Evolutionary conservation across 2,797 vertebrate species (phyloP).

Genomic region (Thripadectes ignobilis): DNA sequence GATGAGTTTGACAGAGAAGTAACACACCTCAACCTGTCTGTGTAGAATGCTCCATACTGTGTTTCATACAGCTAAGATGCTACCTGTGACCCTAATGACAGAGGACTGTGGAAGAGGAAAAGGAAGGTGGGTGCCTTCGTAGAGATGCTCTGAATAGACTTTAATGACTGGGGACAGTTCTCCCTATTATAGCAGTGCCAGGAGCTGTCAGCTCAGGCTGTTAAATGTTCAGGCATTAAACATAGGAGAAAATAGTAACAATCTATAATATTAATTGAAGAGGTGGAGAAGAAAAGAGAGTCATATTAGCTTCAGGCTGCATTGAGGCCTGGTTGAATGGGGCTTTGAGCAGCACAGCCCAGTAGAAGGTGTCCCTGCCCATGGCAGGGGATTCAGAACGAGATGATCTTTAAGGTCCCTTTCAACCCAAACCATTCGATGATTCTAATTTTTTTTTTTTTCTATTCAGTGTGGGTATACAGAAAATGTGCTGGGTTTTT

Average conservation of each 20-base stretch:
- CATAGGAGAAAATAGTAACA: background rate
- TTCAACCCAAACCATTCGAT: background rate
- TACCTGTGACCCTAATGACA: background rate
- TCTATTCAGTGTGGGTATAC: background rate
- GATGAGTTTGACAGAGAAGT: background rate
- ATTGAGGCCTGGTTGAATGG: background rate
- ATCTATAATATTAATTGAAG: background rate
- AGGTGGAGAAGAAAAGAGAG: background rate
- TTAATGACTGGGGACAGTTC: background rate
- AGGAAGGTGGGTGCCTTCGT: background rate
- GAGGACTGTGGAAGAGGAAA: background rate
- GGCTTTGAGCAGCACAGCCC: background rate
- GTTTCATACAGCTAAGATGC: background rate
- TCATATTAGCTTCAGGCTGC: background rate
- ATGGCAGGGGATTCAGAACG: accelerated
- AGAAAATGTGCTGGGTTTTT: background rate
- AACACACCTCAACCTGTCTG: background rate
- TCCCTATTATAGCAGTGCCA: background rate
- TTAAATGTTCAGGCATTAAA: background rate
- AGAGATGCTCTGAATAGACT: background rate
- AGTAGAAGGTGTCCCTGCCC: background rate
- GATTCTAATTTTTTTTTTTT: background rate
- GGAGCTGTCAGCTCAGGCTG: background rate
- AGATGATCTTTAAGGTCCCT: background rate
- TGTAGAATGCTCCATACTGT: background rate